Evolutionary conservation across 2,888 invertebrate species (phyloP).

Genomic region (Panopea generosa): DNA sequence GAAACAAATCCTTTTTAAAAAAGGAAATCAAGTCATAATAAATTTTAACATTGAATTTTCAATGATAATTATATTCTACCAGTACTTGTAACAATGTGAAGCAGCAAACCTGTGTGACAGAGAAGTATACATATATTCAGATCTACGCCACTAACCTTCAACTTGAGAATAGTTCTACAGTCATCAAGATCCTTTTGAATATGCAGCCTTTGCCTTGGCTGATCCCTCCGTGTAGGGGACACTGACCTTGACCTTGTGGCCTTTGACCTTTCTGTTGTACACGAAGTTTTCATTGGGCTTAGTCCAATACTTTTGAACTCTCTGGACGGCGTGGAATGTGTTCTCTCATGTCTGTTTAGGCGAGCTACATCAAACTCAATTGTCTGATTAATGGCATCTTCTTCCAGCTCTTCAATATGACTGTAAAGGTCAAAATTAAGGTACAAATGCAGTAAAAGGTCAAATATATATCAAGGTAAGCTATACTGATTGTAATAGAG

Average conservation of each 20-base stretch:
- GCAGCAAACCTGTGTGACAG: too few species aligned
- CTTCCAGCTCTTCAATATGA: conserved; percentile 67
- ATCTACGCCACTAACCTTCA: conserved; percentile 77
- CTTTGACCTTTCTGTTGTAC: conserved; percentile 22
- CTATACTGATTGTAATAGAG: too few species aligned
- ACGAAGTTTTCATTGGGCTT: conserved; percentile 62
- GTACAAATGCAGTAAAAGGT: too few species aligned
- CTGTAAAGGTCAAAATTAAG: conserved; percentile 41
- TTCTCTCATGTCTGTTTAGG: conserved; percentile 71
- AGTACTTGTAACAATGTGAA: too few species aligned
- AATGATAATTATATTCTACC: too few species aligned
- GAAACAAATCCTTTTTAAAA: too few species aligned
- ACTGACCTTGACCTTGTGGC: conserved; percentile 66
- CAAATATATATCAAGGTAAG: too few species aligned
- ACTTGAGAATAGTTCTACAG: conserved; percentile 69
- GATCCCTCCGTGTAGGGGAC: conserved; percentile 62
- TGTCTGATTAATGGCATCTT: conserved; percentile 66
- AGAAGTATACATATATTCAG: too few species aligned
- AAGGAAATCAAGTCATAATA: too few species aligned
- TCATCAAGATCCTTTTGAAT: conserved; percentile 73
- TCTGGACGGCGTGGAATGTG: conserved; percentile 75
- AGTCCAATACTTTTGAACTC: conserved; percentile 61
- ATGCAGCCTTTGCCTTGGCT: conserved; percentile 58
- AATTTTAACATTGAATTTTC: too few species aligned
- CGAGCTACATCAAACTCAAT: conserved; percentile 74